Conservation (phyloP, 2,888 invertebrate species). For the Macrostomum cliftonense region DNA sequence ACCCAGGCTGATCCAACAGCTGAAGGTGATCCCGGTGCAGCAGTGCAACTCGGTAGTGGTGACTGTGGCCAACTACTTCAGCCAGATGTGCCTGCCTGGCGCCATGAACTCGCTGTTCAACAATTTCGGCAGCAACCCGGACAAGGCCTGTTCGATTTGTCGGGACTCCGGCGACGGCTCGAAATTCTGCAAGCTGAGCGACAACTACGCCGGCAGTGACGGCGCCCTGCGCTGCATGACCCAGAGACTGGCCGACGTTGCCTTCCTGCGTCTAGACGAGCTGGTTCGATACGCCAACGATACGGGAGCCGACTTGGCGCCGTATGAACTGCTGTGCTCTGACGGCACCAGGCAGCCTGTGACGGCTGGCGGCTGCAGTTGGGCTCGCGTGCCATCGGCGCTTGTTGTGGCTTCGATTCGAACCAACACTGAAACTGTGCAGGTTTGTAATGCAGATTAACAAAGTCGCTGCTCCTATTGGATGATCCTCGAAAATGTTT, state of each 20-base stretch:
- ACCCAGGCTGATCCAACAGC: neutral
- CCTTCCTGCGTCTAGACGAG: slow-evolving; percentile 2
- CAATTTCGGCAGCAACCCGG: slow-evolving; percentile 47
- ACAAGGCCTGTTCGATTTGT: slow-evolving; percentile 57
- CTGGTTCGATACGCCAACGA: neutral
- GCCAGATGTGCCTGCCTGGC: slow-evolving; percentile 76
- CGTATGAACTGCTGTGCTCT: slow-evolving; percentile 3
- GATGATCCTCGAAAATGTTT: no score
- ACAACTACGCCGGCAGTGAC: slow-evolving; percentile 59
- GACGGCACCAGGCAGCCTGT: slow-evolving; percentile 1
- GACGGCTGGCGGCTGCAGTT: neutral
- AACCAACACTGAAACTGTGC: no score
- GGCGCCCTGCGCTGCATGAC: slow-evolving; percentile 56
- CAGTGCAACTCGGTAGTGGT: slow-evolving; percentile 81
- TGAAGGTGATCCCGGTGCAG: slow-evolving; percentile 4
- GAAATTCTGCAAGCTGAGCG: slow-evolving; percentile 25
- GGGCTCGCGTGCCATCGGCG: neutral
- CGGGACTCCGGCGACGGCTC: slow-evolving; percentile 22
- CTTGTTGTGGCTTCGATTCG: no score
- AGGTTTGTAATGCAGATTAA: no score
- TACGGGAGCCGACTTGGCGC: neutral
- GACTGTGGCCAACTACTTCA: slow-evolving; percentile 64
- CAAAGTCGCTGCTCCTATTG: no score
- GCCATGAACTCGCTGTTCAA: slow-evolving; percentile 74
- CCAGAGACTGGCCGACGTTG: neutral